A percentile compares a stretch with the other conserved stretches of the same genome.
Evolutionary conservation across 2,113 vertebrate species (phyloP).

Genomic region (Melanerpes aurifrons): DNA sequence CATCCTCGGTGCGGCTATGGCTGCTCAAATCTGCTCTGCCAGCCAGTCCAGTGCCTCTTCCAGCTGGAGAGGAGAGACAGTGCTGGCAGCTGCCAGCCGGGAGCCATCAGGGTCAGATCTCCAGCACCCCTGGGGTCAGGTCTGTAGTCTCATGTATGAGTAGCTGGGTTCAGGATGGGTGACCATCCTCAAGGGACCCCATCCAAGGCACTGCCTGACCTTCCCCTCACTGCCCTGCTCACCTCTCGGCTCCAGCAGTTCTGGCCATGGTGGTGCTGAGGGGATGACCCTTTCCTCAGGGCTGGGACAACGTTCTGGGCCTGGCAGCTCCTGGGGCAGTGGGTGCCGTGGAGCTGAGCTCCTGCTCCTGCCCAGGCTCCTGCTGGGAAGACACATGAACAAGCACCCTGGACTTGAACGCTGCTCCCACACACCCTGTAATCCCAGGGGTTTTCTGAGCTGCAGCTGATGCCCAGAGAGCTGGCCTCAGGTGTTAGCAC

Average conservation of each 20-base stretch:
- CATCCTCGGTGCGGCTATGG: not conserved
- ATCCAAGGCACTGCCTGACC: fast-evolving
- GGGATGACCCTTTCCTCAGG: conserved; percentile 26
- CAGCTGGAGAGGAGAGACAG: conserved; percentile 33
- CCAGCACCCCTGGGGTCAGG: not conserved
- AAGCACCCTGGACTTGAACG: not conserved
- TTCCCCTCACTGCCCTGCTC: not conserved
- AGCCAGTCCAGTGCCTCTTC: conserved; percentile 60
- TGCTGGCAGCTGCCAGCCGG: not conserved
- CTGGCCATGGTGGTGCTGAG: conserved; percentile 65
- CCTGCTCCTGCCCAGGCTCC: not conserved
- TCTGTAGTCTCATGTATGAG: fast-evolving
- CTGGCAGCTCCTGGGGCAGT: not conserved
- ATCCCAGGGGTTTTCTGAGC: not conserved
- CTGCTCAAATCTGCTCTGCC: conserved; percentile 56
- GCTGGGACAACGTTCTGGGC: not conserved
- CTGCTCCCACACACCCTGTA: fast-evolving
- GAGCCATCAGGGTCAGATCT: not conserved
- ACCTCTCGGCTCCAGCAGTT: conserved; percentile 48
- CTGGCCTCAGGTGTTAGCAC: not conserved
- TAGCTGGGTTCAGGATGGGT: not conserved
- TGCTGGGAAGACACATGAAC: not conserved
- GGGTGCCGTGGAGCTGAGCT: not conserved
- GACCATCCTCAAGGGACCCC: not conserved
- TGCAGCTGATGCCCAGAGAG: not conserved